Evolutionary conservation across 2,113 vertebrate genomes (phyloP).

Genomic region (Thunnus maccoyii): DNA sequence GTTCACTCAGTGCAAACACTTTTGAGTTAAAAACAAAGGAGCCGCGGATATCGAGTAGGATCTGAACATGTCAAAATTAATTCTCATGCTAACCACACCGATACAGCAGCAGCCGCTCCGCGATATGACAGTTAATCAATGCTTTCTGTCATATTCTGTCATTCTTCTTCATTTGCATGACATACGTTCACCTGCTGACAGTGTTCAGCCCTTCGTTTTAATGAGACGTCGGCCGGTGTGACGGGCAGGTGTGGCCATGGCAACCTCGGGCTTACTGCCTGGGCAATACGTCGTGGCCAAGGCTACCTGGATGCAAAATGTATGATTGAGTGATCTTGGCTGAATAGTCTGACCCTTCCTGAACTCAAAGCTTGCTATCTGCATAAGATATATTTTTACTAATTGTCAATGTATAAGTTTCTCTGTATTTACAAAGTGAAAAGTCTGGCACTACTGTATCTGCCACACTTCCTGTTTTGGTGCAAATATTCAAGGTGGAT

Average conservation of each 20-base stretch:
- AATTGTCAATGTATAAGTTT: neutral
- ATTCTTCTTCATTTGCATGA: constrained; percentile 34
- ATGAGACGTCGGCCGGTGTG: constrained; percentile 59
- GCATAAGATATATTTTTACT: neutral
- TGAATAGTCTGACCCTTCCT: neutral
- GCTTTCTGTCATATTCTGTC: constrained; percentile 33
- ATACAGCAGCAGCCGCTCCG: constrained; percentile 35
- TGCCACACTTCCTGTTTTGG: neutral
- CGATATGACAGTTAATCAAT: constrained; percentile 65
- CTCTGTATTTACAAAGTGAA: neutral
- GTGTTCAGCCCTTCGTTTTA: constrained; percentile 40
- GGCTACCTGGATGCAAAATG: constrained; percentile 36
- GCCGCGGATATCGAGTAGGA: constrained; percentile 31
- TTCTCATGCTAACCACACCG: constrained; percentile 12
- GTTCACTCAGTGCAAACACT: constrained; percentile 17
- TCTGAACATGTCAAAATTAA: constrained; percentile 48
- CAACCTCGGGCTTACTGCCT: constrained; percentile 55
- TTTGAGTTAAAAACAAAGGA: constrained; percentile 41
- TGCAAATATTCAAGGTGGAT: constrained; percentile 6
- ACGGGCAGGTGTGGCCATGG: constrained; percentile 51
- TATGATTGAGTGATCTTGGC: constrained; percentile 23
- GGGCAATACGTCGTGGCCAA: constrained; percentile 20
- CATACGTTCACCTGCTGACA: constrained; percentile 34
- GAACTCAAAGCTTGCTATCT: neutral
- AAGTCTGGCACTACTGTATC: neutral